A percentile compares a stretch with the other conserved stretches of the same genome.
Evolutionary conservation across 2,888 invertebrate genomes (phyloP).

Genomic region (Callyntrura guangdongensis): DNA sequence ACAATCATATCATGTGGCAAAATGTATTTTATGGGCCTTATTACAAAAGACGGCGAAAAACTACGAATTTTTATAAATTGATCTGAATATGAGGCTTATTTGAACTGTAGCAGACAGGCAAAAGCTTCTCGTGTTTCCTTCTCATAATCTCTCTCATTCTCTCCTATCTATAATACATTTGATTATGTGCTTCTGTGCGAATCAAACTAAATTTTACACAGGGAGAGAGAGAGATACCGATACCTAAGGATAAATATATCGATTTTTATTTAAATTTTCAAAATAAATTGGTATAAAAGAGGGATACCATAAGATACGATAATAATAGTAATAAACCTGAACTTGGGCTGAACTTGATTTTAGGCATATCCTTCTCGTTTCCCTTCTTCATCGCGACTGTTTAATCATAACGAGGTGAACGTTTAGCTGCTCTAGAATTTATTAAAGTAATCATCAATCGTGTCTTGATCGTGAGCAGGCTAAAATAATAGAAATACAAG

Average conservation of each 20-base stretch:
- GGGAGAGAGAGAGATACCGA: too few relatives aligned
- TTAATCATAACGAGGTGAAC: constrained; percentile 61
- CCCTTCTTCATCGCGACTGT: neutral
- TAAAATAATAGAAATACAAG: constrained; percentile 46
- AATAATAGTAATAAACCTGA: constrained; percentile 60
- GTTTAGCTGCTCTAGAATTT: constrained; percentile 62
- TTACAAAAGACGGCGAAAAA: constrained; percentile 46
- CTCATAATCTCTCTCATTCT: neutral
- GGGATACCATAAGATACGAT: constrained; percentile 51
- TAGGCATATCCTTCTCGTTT: constrained; percentile 3
- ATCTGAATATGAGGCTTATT: constrained; percentile 66
- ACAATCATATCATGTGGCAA: constrained; percentile 41
- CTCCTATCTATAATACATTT: neutral
- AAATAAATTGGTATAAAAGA: constrained; percentile 46
- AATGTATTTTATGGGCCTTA: constrained; percentile 16
- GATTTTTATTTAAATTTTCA: constrained; percentile 53
- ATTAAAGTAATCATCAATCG: constrained; percentile 50
- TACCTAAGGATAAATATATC: constrained; percentile 27
- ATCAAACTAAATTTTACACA: neutral
- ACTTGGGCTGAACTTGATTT: constrained; percentile 49
- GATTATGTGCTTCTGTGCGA: constrained; percentile 22
- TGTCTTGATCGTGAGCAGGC: constrained; percentile 43
- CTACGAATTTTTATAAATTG: constrained; percentile 59
- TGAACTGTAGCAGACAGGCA: constrained; percentile 51
- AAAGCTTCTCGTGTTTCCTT: constrained; percentile 57